Evolutionary conservation across 2,888 invertebrate genomes (phyloP).

Genomic region (Carpatolechia fugitivella): DNA sequence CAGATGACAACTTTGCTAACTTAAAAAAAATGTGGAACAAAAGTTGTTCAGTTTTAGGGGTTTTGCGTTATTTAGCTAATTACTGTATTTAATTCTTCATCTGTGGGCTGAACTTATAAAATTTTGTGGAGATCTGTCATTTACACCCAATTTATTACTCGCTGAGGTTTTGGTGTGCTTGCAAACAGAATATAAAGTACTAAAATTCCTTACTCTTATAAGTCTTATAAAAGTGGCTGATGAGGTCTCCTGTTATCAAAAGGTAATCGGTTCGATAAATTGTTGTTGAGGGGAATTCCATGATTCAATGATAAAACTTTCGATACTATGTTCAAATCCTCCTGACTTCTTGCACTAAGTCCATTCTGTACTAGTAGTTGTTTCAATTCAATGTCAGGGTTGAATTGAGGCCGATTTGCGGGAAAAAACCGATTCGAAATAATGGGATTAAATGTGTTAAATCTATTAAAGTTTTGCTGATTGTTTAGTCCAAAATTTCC

Average conservation of each 20-base stretch:
- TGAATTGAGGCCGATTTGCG: conserved; percentile 48
- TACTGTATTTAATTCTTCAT: no score
- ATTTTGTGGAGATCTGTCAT: no score
- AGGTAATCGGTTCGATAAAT: conserved; percentile 59
- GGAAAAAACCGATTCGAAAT: conserved; percentile 55
- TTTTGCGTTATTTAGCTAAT: no score
- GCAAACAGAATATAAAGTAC: not conserved
- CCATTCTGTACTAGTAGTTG: conserved; percentile 83
- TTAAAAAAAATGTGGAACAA: no score
- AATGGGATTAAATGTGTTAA: conserved; percentile 53
- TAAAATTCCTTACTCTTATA: not conserved
- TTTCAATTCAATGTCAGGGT: conserved; percentile 79
- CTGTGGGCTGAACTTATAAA: no score
- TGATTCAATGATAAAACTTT: conserved; percentile 90
- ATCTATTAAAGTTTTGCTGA: conserved; percentile 53
- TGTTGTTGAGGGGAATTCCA: conserved; percentile 77
- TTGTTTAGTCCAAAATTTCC: conserved; percentile 83
- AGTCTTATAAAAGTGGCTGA: conserved; percentile 31
- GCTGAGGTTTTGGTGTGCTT: not conserved
- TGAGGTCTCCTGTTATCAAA: conserved; percentile 67
- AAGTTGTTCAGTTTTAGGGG: no score
- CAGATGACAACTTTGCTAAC: no score
- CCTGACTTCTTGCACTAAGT: conserved; percentile 80
- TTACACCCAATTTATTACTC: no score
- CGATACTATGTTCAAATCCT: conserved; percentile 89